Base-by-base conservation (phyloP, 2,113 vertebrate species). In the Carlito syrichta region DNA sequence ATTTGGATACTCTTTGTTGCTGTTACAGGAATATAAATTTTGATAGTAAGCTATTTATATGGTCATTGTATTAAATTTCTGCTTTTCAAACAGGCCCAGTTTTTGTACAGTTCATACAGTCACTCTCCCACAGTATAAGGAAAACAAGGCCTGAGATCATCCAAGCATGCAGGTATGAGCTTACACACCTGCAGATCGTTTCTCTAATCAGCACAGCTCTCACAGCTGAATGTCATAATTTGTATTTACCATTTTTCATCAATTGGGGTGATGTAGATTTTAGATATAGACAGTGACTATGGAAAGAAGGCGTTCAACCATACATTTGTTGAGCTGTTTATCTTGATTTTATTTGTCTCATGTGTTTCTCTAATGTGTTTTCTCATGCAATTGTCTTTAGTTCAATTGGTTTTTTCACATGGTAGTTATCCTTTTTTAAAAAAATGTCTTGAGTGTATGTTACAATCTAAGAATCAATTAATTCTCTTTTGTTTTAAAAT, bases 351-450 rank as follows among this genome's bases (percentile, higher is more conserved):
- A 54, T 66, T 85, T 25, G 81, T 77, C 56, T 43, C 54, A 92
- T 48, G 3, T 40, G 1, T 74, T 45, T 68, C 1, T 77, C 7
- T 95, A 52, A 60, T 76, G n/a, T n/a, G n/a, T n/a, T n/a, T n/a
- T n/a, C n/a, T n/a, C n/a, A n/a, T n/a, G n/a, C n/a, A n/a, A n/a
- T n/a, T n/a, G n/a, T n/a, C 52, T 86, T 89, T 66, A 52, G 32
- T 96, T 95, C 43, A 89, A 38, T 45, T 96, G 25, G 19, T 73
- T 96, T 95, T 96, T 83, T 92, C 87, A 78, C 86, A 62, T 93
- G 79, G 66, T 93, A 96, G 97, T 85, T 81, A 88, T 30, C 43
- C 77, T 76, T 62, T 77, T 30, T n/a, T n/a, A n/a, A 66, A 89
- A 88, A 91, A 63, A 95, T 48, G 6, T 56, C 78, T 83, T 14